phyloP scores from a whole-genome alignment of 2,113 vertebrate genomes.

The Microtus pennsylvanicus region DNA sequence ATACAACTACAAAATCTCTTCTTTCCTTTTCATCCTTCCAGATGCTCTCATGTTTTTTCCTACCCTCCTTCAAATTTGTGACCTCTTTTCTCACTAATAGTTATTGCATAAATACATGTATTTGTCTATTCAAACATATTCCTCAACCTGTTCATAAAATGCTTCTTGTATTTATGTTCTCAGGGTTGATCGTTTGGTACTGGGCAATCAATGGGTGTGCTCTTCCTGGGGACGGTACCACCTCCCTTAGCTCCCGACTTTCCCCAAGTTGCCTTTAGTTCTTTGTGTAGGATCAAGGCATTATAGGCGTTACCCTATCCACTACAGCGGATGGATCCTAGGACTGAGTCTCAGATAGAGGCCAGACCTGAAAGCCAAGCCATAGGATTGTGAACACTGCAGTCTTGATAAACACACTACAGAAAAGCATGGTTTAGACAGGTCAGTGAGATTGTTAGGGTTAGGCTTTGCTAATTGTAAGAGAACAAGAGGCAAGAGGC shows the following conservation, averaged over 20 bases:
- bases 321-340: neutral
- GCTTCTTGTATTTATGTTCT: neutral
- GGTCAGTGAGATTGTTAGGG: neutral
- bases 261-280: neutral
- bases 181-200: neutral
- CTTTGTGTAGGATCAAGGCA: neutral
- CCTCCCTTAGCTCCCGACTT: neutral
- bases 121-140: neutral
- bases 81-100: neutral
- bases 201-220: neutral
- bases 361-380: neutral
- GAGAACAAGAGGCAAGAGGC: neutral
- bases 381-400: no score
- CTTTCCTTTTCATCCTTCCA: neutral
- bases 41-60: neutral
- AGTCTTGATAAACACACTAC: neutral
- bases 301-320: neutral
- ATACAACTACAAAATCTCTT: neutral
- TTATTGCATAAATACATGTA: neutral
- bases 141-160: neutral
- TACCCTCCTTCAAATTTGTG: neutral
- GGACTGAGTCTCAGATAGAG: neutral
- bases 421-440: rapidly evolving
- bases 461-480: neutral
- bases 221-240: neutral